These are phyloP conservation scores for Philereme vetulata DNA, from an alignment of 2,888 invertebrate species.

Conservation along the genomic window DNA sequence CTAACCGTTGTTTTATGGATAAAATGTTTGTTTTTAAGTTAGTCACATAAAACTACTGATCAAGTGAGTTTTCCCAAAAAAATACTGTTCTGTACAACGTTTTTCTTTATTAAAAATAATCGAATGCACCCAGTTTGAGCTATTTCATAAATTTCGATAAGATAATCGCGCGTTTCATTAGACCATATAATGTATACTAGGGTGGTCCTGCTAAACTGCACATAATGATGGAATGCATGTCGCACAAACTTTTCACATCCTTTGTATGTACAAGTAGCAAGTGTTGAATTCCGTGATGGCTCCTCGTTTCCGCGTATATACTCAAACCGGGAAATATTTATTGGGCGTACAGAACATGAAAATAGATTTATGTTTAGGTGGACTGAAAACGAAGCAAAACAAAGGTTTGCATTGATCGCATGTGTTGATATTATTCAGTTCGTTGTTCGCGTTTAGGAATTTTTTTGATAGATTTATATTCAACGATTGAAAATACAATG, in stretches of 20 bases:
- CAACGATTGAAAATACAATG: background rate
- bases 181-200: too few relatives aligned
- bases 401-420: conserved; percentile 27
- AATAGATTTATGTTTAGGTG: conserved; percentile 42
- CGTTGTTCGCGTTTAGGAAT: conserved; percentile 10
- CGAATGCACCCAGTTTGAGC: too few relatives aligned
- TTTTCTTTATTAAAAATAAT: too few relatives aligned
- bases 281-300: background rate
- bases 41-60: too few relatives aligned
- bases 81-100: too few relatives aligned
- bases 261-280: background rate
- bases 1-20: too few relatives aligned
- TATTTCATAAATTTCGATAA: too few relatives aligned
- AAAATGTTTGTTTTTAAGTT: too few relatives aligned
- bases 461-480: background rate
- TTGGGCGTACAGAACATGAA: conserved; percentile 43
- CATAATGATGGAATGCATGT: background rate
- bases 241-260: background rate
- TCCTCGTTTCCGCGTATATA: conserved; percentile 33
- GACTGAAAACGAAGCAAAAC: conserved; percentile 20
- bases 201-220: background rate
- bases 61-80: too few relatives aligned
- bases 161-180: too few relatives aligned
- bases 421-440: conserved; percentile 25
- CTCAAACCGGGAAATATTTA: conserved; percentile 53